A percentile compares a stretch with the other conserved stretches of the same genome.
Evolutionary conservation across 2,888 invertebrate species (phyloP).

Genomic region (Mechanitis mazaeus): DNA sequence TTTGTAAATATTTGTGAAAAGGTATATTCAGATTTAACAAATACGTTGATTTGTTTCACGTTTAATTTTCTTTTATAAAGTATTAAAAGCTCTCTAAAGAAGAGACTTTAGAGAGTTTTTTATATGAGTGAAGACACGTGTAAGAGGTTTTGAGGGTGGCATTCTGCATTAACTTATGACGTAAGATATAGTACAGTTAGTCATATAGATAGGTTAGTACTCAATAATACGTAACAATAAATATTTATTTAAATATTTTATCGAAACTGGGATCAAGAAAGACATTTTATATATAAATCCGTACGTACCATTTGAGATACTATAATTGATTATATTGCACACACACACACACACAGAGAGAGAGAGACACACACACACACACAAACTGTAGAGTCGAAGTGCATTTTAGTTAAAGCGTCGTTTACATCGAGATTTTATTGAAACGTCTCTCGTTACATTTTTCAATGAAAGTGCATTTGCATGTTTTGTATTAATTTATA

Average conservation of each 20-base stretch:
- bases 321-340: slow-evolving; percentile 12
- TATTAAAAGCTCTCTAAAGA: no score
- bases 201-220: not conserved
- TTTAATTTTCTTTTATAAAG: not conserved
- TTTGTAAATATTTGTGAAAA: not conserved
- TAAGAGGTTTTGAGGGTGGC: no score
- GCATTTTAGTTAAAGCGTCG: slow-evolving; percentile 38
- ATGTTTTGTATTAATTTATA: slow-evolving; percentile 11
- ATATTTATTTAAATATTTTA: no score
- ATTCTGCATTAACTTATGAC: no score
- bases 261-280: not conserved
- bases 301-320: not conserved
- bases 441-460: slow-evolving; percentile 22
- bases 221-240: no score
- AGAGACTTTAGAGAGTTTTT: no score
- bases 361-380: no score
- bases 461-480: slow-evolving; percentile 6
- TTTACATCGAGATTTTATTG: slow-evolving; percentile 27
- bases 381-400: slow-evolving; percentile 35
- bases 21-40: not conserved
- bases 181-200: not conserved
- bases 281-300: not conserved
- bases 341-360: no score
- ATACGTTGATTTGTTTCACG: not conserved
- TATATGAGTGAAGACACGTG: no score